These are phyloP conservation scores for Catharus ustulatus DNA, from an alignment of 2,797 vertebrate species.

Conservation along the genomic window DNA sequence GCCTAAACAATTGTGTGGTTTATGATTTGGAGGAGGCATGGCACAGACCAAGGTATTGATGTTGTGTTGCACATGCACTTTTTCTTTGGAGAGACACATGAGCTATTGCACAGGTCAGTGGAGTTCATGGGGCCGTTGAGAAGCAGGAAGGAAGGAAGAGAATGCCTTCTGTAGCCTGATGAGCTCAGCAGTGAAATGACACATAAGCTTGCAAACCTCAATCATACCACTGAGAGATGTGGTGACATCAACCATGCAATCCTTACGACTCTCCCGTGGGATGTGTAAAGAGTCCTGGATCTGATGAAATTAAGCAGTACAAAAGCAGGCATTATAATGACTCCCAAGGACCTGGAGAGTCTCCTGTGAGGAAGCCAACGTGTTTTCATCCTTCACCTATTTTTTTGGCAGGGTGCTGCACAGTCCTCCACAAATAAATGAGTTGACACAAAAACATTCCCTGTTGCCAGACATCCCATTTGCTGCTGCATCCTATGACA, in stretches of 20 bases:
- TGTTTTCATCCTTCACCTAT: neutral
- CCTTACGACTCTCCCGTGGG: fast-evolving
- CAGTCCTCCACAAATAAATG: neutral
- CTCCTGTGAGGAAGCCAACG: fast-evolving
- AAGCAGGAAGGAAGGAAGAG: neutral
- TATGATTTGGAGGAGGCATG: neutral
- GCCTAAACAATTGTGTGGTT: neutral
- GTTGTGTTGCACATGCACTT: neutral
- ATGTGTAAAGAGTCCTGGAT: neutral
- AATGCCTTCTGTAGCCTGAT: neutral
- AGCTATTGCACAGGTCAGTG: neutral
- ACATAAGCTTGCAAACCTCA: neutral
- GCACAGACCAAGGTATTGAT: neutral
- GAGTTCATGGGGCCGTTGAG: neutral
- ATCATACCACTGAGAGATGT: neutral
- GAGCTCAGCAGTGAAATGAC: neutral
- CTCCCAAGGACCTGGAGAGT: neutral
- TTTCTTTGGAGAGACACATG: neutral
- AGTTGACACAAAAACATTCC: neutral
- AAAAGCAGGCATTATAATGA: neutral
- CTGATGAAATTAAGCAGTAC: neutral
- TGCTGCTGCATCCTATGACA: neutral
- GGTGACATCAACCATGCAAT: neutral
- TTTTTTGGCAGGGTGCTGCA: neutral
- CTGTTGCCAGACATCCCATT: neutral